These are phyloP conservation scores for Noctua fimbriata DNA, from an alignment of 2,888 invertebrate species.

Conservation along the genomic window DNA sequence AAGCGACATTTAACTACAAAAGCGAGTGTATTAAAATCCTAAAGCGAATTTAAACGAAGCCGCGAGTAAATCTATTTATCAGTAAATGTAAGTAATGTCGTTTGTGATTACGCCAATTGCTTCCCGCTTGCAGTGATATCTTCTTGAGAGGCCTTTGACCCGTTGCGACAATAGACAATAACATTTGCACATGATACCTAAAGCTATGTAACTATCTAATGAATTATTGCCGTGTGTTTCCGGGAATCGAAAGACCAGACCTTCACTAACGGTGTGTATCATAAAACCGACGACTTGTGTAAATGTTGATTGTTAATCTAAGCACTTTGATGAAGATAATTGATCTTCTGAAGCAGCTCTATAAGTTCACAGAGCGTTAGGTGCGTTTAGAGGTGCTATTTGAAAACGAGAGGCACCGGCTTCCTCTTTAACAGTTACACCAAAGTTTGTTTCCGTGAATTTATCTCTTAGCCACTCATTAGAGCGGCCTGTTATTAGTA, in stretches of 20 bases:
- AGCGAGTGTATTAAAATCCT: constrained; percentile 29
- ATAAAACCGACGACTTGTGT: constrained; percentile 22
- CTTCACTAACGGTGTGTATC: constrained; percentile 22
- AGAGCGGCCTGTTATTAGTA: constrained; percentile 1
- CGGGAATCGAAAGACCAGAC: constrained; percentile 40
- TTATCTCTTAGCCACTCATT: constrained; percentile 6
- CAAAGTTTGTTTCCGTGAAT: background rate
- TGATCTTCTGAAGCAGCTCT: constrained; percentile 6
- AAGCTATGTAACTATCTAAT: constrained; percentile 18
- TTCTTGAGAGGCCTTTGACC: constrained; percentile 58
- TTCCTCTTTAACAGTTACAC: background rate
- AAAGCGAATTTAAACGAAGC: constrained; percentile 44
- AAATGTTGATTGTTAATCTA: constrained; percentile 38
- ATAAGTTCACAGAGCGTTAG: background rate
- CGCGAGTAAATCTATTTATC: constrained; percentile 52
- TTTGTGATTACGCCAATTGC: constrained; percentile 47
- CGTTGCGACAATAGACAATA: constrained; percentile 41
- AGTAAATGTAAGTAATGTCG: constrained; percentile 47
- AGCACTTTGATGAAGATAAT: constrained; percentile 9
- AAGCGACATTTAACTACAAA: constrained; percentile 11
- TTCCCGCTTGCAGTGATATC: constrained; percentile 52
- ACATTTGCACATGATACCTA: constrained; percentile 27
- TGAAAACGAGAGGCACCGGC: background rate
- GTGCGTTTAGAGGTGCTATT: background rate
- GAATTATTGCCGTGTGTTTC: constrained; percentile 46